Conservation (phyloP, 1,140 invertebrate species). For the Aradophagus sp. region DNA sequence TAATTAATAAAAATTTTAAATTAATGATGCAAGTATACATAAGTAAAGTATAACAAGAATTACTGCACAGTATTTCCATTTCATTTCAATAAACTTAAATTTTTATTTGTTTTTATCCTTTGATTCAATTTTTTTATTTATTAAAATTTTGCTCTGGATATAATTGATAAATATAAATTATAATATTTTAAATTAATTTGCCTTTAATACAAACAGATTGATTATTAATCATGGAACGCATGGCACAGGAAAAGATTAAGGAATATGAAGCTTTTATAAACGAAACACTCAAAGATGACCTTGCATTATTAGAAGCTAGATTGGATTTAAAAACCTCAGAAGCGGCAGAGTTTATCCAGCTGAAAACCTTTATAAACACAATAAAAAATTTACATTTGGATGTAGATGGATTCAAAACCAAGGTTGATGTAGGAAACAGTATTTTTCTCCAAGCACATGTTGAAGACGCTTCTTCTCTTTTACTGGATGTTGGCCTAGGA, state of each 20-base stretch:
- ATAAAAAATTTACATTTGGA: constrained; percentile 62
- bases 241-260: constrained; percentile 66
- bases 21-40: too few species aligned
- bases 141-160: too few species aligned
- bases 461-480: constrained; percentile 79
- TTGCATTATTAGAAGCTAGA: constrained; percentile 77
- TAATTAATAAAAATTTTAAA: too few species aligned
- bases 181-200: too few species aligned
- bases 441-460: constrained; percentile 84
- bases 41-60: too few species aligned
- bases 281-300: constrained; percentile 80
- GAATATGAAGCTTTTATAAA: constrained; percentile 79
- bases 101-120: too few species aligned
- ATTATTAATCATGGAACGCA: too few species aligned
- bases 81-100: too few species aligned
- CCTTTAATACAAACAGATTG: too few species aligned
- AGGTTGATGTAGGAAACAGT: constrained; percentile 86
- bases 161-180: too few species aligned
- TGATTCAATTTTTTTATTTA: too few species aligned
- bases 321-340: constrained; percentile 80
- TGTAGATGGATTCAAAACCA: constrained; percentile 82
- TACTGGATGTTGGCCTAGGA: constrained; percentile 85
- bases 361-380: constrained; percentile 78
- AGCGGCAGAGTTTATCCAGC: constrained; percentile 83
- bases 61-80: too few species aligned